These are phyloP conservation scores for Diplazon laetatorius DNA, from an alignment of 2,888 invertebrate genomes.

Conservation along the genomic window DNA sequence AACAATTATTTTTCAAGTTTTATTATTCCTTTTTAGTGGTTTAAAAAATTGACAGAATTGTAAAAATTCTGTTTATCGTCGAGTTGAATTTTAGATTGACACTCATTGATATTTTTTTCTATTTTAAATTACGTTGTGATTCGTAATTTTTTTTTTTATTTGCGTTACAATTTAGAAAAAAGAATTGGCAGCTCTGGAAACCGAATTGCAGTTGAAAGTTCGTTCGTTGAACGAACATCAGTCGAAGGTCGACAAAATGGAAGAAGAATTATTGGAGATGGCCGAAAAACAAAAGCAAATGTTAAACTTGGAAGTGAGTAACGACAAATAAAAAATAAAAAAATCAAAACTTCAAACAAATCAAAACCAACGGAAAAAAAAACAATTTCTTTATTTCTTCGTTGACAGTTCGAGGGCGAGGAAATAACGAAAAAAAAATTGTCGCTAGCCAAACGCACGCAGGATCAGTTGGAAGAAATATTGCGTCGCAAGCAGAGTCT, in stretches of 20 bases:
- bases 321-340: no score
- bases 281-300: constrained; percentile 85
- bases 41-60: no score
- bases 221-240: constrained; percentile 86
- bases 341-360: constrained; percentile 23
- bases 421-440: constrained; percentile 80
- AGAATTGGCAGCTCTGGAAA: constrained; percentile 88
- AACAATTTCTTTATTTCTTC: no score
- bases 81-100: not conserved
- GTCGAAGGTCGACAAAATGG: constrained; percentile 88
- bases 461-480: constrained; percentile 84
- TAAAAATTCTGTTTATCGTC: no score
- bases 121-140: constrained; percentile 4
- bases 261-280: constrained; percentile 87
- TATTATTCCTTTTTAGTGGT: no score
- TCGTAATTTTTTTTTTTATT: not conserved
- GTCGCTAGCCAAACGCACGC: constrained; percentile 82
- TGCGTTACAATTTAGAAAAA: constrained; percentile 85
- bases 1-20: no score
- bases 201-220: constrained; percentile 86
- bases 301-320: constrained; percentile 75
- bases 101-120: constrained; percentile 2
- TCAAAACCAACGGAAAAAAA: no score
- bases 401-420: constrained; percentile 73
- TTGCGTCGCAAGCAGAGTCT: constrained; percentile 86